Evolutionary conservation across 2,113 vertebrate genomes (phyloP), one percentile per base, ranked within the genome.

Genomic region (Mugil cephalus): DNA sequence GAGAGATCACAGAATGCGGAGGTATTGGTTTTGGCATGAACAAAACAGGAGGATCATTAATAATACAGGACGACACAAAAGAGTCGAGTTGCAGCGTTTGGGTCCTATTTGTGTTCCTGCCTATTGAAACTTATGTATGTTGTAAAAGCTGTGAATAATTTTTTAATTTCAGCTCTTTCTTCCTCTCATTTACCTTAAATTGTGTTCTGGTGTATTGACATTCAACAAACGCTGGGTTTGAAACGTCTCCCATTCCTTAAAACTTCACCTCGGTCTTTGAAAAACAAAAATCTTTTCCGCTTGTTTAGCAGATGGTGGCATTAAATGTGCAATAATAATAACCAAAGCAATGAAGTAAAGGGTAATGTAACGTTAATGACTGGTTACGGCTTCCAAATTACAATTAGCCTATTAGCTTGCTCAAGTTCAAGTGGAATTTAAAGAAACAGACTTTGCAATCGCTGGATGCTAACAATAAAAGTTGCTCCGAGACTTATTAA

Each of bases 21-120:
- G 69, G 56, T 73, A 84, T 78, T 76, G 79, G 80, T 73, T 88
- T 84, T 84, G 80, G 65, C 80, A 43, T 61, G 67, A 86, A 80
- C 77, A 87, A 86, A 77, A 79, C 51, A 75, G 11, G 46, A 61
- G 15, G 14, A 60, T 89, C 71, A 88, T 90, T 66, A 89, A 92
- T 91, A 83, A 86, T 77, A 64, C 74, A 86, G 64, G 48, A 43
- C 56, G 54, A 74, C 71, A 80, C 24, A 63, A 74, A 63, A 66
- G n/a, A n/a, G n/a, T n/a, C n/a, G 24, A 30, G 58, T 80, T 46
- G 17, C 51, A 51, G 59, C 17, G 15, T 63, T 69, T 45, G 58
- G 71, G 3, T 62, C 72, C 21, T 24, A 38, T 4, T 70, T 86
- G 35, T 76, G 52, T 14, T 15, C 50, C 8, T 19, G 43, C 62